Conservation (phyloP, 2,888 invertebrate genomes). For the Barypeithes pellucidus region DNA sequence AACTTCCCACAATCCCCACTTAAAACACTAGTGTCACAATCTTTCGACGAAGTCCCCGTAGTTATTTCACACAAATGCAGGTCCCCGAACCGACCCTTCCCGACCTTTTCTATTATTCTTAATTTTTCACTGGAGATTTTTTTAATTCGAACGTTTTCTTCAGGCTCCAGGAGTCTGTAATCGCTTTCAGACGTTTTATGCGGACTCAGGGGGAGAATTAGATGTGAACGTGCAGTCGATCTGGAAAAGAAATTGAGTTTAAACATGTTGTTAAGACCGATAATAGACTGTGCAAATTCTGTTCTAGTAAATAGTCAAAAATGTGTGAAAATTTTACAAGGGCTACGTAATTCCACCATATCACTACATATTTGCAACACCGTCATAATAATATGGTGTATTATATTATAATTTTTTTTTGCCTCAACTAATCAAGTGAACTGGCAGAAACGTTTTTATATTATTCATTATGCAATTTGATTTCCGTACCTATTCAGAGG, state of each 20-base stretch:
- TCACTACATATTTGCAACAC: too few relatives aligned
- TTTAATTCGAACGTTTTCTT: constrained; percentile 69
- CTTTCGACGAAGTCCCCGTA: constrained; percentile 55
- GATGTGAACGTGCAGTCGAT: constrained; percentile 67
- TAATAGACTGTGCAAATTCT: background rate
- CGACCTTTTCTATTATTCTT: constrained; percentile 83
- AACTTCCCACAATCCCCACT: constrained; percentile 65
- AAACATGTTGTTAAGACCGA: background rate
- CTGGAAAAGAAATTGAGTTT: constrained; percentile 59
- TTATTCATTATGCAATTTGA: too few relatives aligned
- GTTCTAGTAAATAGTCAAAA: too few relatives aligned
- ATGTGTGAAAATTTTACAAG: too few relatives aligned
- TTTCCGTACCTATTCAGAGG: constrained; percentile 22
- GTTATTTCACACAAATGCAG: constrained; percentile 79
- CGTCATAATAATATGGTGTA: too few relatives aligned
- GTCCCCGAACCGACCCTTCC: constrained; percentile 85
- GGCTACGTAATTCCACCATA: too few relatives aligned
- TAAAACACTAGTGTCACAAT: constrained; percentile 63
- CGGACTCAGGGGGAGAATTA: constrained; percentile 63
- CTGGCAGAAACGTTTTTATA: too few relatives aligned
- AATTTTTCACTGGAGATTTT: constrained; percentile 83
- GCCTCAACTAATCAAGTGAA: too few relatives aligned
- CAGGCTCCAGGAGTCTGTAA: constrained; percentile 68
- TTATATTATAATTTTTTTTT: too few relatives aligned
- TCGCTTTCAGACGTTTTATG: constrained; percentile 68